Evolutionary conservation across 1,140 invertebrate genomes (phyloP).

Genomic region (Laupala kohalensis): DNA sequence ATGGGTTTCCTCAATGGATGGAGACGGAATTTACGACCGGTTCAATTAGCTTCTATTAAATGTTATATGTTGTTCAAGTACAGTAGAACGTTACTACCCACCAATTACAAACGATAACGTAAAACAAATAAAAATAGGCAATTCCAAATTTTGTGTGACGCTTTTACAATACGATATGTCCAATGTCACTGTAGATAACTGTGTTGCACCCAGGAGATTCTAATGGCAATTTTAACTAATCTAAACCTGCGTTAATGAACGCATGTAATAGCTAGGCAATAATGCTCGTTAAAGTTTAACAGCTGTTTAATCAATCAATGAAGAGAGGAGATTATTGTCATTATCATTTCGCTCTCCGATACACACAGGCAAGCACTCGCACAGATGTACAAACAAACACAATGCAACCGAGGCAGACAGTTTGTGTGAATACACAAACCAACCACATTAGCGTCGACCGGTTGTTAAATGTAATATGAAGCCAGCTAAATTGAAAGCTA

Average conservation of each 20-base stretch:
- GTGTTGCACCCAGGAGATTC: not conserved
- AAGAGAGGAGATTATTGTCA: not conserved
- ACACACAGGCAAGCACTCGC: not conserved
- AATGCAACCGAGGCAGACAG: not conserved
- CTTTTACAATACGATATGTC: not conserved
- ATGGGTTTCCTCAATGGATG: not conserved
- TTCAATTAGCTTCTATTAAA: not conserved
- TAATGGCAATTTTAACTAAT: not conserved
- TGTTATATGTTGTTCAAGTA: not conserved
- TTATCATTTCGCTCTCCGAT: not conserved
- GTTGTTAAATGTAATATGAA: not conserved
- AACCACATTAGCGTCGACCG: not conserved
- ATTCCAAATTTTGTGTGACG: not conserved
- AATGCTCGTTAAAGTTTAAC: not conserved
- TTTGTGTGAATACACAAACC: not conserved
- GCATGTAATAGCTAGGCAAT: not conserved
- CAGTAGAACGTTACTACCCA: not conserved
- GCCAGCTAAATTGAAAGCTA: not conserved
- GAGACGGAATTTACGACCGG: not conserved
- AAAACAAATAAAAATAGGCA: not conserved
- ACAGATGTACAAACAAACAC: not conserved
- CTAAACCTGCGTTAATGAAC: not conserved
- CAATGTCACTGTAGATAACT: not conserved
- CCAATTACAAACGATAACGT: not conserved
- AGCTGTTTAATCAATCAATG: not conserved